Conservation (phyloP, 2,113 vertebrate genomes). For the Brevimyrus niger region DNA sequence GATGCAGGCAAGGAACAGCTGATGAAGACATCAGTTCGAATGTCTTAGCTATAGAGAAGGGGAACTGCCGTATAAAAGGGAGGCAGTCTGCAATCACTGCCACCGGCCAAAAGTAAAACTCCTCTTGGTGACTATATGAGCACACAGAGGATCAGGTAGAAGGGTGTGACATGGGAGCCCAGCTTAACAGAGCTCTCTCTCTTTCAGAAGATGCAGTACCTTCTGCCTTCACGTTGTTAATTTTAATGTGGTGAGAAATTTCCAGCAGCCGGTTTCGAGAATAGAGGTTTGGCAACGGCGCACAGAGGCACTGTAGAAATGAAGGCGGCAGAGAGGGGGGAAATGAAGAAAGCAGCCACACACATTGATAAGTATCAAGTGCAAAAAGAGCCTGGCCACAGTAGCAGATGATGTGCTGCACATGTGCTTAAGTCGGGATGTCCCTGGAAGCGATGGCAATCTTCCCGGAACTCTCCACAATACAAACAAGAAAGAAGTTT, state of each 20-base stretch:
- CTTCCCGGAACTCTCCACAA: background rate
- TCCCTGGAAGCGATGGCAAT: background rate
- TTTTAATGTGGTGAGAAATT: background rate
- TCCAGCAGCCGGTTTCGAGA: conserved; percentile 22
- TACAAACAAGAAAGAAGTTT: background rate
- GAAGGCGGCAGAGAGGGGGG: background rate
- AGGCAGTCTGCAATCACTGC: background rate
- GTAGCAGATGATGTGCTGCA: background rate
- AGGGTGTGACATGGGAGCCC: background rate
- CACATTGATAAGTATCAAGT: background rate
- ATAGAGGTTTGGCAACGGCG: conserved; percentile 27
- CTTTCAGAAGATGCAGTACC: conserved; percentile 41
- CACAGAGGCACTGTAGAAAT: background rate
- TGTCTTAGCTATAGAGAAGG: conserved; percentile 17
- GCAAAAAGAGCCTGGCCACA: background rate
- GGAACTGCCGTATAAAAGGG: background rate
- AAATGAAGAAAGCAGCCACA: background rate
- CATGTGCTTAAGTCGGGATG: background rate
- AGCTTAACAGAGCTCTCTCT: background rate
- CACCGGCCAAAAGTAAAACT: conserved; percentile 42
- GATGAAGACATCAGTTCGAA: background rate
- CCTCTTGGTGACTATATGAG: background rate
- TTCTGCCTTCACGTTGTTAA: background rate
- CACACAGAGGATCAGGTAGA: background rate
- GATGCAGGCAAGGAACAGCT: background rate